Evolutionary conservation across 2,888 invertebrate species (phyloP), one percentile per base, ranked within the genome.

Genomic region (Xanthia togata): DNA sequence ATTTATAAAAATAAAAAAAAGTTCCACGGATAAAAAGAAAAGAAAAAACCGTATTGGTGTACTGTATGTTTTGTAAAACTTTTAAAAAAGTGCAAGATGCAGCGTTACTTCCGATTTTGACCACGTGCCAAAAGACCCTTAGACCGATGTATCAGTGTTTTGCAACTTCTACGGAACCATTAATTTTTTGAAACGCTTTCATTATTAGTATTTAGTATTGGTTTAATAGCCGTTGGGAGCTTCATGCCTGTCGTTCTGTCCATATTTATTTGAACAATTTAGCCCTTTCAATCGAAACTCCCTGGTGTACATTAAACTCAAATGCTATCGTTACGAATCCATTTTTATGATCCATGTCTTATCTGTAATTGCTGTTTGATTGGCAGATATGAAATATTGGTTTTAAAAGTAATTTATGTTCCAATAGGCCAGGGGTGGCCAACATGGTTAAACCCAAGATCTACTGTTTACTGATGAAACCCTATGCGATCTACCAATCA

Each of bases 191-290:
- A 20, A 47, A 55, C n/a, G 38, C 14, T 41, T 70, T 41, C 8
- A 6, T 50, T 41, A 1, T n/a, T 20, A 20, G 50, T 50, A 23
- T 59, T 57, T 9, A 31, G 41, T 38, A 26, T 70, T 55, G 41
- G 14, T 71, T 55, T 55, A 31, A 31, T 38, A 71, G 14, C 70
- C 53, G 17, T 12, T 69, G 35, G 80, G 71, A 77, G 80, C 14
- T 60, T 50, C 50, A 41, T 53, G 76, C 72, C 20, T 31, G 80
- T 23, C 80, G 41, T 23, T 57, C 47, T n/a, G 55, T 23, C 55
- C 1, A 77, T 31, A 63, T 80, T 72, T 35, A 71, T 72, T 80
- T n/a, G 5, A 57, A 72, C 47, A 57, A 26, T 72, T 79, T n/a
- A 55, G 12, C 31, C 55, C 14, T 55, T 70, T n/a, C 20, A 23